phyloP scores from a whole-genome alignment of 2,113 vertebrate species.

The Semicossyphus pulcher region DNA sequence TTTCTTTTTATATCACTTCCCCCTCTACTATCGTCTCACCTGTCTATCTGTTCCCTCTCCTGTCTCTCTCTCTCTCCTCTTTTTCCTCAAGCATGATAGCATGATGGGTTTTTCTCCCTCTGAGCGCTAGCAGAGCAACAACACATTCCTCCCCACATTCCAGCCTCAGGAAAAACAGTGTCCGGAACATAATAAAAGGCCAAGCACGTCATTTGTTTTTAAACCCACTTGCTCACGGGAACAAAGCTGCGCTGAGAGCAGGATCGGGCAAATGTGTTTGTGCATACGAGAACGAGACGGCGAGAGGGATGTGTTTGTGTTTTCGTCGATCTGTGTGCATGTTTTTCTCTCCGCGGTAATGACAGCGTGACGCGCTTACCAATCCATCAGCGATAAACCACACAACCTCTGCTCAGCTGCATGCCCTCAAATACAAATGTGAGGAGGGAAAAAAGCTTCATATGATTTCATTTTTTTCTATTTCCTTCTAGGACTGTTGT shows the following conservation, averaged over 20 bases:
- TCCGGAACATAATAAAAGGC: conserved; percentile 83
- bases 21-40: background rate
- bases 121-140: conserved; percentile 78
- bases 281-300: conserved; percentile 49
- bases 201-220: conserved; percentile 81
- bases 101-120: conserved; percentile 72
- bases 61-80: conserved; percentile 14
- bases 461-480: background rate
- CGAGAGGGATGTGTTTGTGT: conserved; percentile 64
- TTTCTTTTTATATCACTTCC: background rate
- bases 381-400: conserved; percentile 5
- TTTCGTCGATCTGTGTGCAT: conserved; percentile 47
- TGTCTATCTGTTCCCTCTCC: conserved; percentile 1
- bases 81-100: conserved; percentile 56
- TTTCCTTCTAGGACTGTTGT: background rate
- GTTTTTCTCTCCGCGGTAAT: conserved; percentile 60
- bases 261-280: conserved; percentile 69
- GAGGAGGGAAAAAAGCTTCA: conserved; percentile 3
- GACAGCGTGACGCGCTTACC: conserved; percentile 35
- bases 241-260: conserved; percentile 72
- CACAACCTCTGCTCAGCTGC: conserved; percentile 11
- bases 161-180: conserved; percentile 82
- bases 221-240: conserved; percentile 76
- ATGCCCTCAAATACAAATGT: conserved; percentile 20
- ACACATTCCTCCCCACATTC: conserved; percentile 83